Evolutionary conservation across 2,797 vertebrate genomes (phyloP).

Genomic region (Danio albolineatus): DNA sequence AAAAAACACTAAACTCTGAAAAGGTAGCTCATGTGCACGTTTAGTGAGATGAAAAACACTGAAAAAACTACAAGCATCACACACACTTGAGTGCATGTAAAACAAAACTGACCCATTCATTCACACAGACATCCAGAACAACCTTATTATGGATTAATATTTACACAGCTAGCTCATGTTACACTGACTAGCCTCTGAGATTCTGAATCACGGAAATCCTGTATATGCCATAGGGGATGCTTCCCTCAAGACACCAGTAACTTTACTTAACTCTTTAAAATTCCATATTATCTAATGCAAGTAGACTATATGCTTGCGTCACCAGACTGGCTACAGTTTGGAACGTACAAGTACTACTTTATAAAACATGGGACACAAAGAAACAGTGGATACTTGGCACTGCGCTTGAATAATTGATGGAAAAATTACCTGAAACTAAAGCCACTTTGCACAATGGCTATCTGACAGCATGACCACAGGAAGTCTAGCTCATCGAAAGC

Average conservation of each 20-base stretch:
- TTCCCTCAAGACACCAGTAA: too few relatives aligned
- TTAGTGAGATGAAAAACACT: too few relatives aligned
- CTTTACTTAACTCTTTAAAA: neutral
- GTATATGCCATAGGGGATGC: neutral
- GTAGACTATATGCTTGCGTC: neutral
- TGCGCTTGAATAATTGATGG: conserved; percentile 28
- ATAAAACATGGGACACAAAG: conserved; percentile 21
- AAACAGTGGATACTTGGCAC: conserved; percentile 17
- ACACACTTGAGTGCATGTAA: too few relatives aligned
- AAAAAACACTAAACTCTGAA: too few relatives aligned
- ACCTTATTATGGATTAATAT: too few relatives aligned
- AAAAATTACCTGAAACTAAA: conserved; percentile 42
- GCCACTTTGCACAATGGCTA: conserved; percentile 9
- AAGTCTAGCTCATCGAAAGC: conserved; percentile 10
- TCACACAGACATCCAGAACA: too few relatives aligned
- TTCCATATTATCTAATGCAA: neutral
- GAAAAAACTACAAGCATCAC: too few relatives aligned
- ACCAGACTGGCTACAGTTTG: neutral
- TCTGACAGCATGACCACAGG: conserved; percentile 56
- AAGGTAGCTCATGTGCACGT: too few relatives aligned
- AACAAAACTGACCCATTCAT: too few relatives aligned
- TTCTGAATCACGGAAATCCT: neutral
- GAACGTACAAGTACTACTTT: neutral
- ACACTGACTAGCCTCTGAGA: too few relatives aligned
- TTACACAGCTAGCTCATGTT: too few relatives aligned